Percentiles rank a stretch among this genome's conserved stretches.
These are phyloP conservation scores for Kryptolebias ocellatus DNA, from an alignment of 2,797 vertebrate species.

Conservation along the genomic window DNA sequence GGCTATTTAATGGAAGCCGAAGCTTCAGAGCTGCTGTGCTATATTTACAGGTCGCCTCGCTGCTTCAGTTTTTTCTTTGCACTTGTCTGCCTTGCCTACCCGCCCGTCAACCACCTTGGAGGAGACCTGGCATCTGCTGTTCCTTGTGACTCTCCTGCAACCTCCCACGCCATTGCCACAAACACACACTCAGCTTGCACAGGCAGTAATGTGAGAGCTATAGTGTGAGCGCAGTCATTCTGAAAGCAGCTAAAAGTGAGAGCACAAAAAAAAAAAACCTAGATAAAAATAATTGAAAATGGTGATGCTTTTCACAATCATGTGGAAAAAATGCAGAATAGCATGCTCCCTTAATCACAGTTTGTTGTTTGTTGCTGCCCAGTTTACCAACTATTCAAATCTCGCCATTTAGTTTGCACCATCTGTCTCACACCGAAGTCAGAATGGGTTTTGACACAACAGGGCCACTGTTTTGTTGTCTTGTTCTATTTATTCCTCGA, in stretches of 20 bases:
- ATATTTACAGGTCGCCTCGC: constrained; percentile 80
- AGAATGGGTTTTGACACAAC: constrained; percentile 75
- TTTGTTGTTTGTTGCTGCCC: constrained; percentile 66
- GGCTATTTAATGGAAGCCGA: constrained; percentile 81
- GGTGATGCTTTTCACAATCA: constrained; percentile 19
- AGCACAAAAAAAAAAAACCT: constrained; percentile 32
- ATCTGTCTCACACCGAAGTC: constrained; percentile 81
- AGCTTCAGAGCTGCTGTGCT: constrained; percentile 74
- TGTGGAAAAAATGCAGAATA: constrained; percentile 18
- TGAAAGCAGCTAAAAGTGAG: constrained; percentile 53
- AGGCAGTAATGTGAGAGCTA: constrained; percentile 38
- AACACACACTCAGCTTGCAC: constrained; percentile 34
- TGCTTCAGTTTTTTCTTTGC: constrained; percentile 43
- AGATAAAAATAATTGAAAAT: constrained; percentile 38
- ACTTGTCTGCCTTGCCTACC: constrained; percentile 54
- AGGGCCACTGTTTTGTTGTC: constrained; percentile 76
- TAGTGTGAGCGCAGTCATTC: constrained; percentile 15
- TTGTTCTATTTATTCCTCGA: constrained; percentile 84
- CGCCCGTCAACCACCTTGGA: constrained; percentile 55
- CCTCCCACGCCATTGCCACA: constrained; percentile 66
- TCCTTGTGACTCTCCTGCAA: constrained; percentile 58
- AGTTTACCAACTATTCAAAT: constrained; percentile 66
- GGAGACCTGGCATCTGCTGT: constrained; percentile 69
- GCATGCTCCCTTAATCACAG: constrained; percentile 48
- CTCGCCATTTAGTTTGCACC: constrained; percentile 77